Evolutionary conservation across 2,797 vertebrate species (phyloP).

Genomic region (Spinus olivaceus): DNA sequence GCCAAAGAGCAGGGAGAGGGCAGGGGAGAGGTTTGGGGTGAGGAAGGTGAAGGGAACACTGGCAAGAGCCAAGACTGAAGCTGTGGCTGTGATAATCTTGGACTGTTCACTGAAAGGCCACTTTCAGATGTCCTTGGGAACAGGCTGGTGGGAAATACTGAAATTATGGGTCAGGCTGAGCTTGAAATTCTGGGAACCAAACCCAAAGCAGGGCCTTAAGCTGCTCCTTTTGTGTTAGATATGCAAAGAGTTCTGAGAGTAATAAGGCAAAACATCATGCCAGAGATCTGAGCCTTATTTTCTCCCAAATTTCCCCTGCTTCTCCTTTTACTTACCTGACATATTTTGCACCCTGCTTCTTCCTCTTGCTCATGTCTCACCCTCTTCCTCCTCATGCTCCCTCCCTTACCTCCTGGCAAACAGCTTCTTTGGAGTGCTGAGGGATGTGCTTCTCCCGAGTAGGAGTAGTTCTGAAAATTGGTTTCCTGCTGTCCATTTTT

Average conservation of each 20-base stretch:
- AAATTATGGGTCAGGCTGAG: not conserved
- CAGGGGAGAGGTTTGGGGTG: not conserved
- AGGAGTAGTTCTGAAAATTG: conserved; percentile 33
- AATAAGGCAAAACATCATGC: not conserved
- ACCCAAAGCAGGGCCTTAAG: not conserved
- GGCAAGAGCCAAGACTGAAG: not conserved
- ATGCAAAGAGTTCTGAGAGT: not conserved
- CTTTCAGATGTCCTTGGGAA: not conserved
- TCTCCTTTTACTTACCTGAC: not conserved
- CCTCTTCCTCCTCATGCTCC: not conserved
- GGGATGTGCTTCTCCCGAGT: not conserved
- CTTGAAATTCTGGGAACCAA: not conserved
- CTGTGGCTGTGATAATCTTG: not conserved
- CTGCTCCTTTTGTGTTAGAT: not conserved
- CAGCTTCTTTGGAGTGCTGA: not conserved
- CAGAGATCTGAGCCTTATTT: not conserved
- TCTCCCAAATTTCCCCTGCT: not conserved
- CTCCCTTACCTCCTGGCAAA: not conserved
- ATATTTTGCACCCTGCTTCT: not conserved
- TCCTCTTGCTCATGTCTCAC: not conserved
- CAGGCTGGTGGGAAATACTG: not conserved
- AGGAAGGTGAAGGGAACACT: not conserved
- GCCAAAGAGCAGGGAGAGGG: not conserved
- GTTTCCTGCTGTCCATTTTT: conserved; percentile 43
- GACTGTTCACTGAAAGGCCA: not conserved